Evolutionary conservation across 2,113 vertebrate species (phyloP).

Genomic region (Carollia perspicillata): DNA sequence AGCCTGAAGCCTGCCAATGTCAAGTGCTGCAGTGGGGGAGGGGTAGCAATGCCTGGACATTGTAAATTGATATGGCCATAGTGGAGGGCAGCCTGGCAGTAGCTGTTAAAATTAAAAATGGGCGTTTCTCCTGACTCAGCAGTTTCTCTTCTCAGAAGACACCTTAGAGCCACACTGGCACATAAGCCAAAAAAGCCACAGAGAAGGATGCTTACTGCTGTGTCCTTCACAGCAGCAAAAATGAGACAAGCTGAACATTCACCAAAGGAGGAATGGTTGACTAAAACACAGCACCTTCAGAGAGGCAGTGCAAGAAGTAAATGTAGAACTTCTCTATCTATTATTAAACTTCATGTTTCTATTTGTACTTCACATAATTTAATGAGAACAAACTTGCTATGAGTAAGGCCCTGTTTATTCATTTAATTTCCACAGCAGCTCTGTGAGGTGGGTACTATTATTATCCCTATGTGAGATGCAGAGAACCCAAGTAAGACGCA

Average conservation of each 20-base stretch:
- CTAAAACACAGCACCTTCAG: not conserved
- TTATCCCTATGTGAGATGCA: not conserved
- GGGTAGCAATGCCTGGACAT: not conserved
- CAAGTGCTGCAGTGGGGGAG: not conserved
- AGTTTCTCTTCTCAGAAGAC: not conserved
- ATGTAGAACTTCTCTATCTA: not conserved
- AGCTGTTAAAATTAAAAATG: conserved; percentile 29
- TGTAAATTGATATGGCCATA: not conserved
- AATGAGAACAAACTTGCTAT: not conserved
- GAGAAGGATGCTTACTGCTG: not conserved
- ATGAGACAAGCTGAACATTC: not conserved
- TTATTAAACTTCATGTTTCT: not conserved
- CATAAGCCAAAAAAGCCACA: not conserved
- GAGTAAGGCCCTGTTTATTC: not conserved
- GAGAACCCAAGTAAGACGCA: not conserved
- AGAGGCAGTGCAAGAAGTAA: not conserved
- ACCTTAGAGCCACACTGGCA: not conserved
- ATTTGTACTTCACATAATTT: not conserved
- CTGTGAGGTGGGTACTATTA: not conserved
- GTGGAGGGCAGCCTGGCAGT: not conserved
- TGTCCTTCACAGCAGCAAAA: not conserved
- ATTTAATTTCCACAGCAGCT: not conserved
- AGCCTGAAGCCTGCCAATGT: not conserved
- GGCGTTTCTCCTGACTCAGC: conserved; percentile 39
- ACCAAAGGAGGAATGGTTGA: not conserved